Evolutionary conservation across 2,888 invertebrate species (phyloP), one percentile per base, ranked within the genome.

Genomic region (Melieria picta): DNA sequence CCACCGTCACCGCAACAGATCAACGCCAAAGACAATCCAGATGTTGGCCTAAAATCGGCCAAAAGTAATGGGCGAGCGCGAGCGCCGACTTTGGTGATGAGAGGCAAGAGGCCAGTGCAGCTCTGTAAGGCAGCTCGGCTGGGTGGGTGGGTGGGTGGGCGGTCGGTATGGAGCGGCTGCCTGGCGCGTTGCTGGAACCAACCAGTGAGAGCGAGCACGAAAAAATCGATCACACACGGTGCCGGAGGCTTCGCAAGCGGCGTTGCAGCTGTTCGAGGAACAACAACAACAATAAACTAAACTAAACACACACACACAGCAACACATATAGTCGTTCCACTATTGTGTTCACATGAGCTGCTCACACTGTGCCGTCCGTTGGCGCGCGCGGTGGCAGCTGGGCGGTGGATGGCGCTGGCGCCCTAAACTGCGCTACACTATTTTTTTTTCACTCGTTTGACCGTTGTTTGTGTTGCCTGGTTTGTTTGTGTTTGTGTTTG

Each of bases 381-480:
- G 3, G 30, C 30, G 30, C 30, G 30, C 30, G 30, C 30, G 30
- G 30, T 30, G 30, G 30, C 2, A 30, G 30, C 2, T 30, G 30
- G 30, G 30, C 30, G 2, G 30, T 30, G 30, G 3, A 30, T 30
- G 30, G 30, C 30, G 50, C 16, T 63, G 16, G 57, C 30, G 70
- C 75, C 73, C 50, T 70, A 69, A 76, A 62, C 55, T 74, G 72
- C 73, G 76, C 71, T 71, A 72, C 30, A 65, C 7, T 63, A 58
- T 68, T 70, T 72, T 11, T 58, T 47, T 9, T 64, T 42, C 52
- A n/a, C 30, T 30, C 2, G 1, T 30, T 30, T 30, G 3, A 30
- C 30, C 4, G 6, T 52, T 52, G 52, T 52, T 45, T 61, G 61
- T 42, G 11, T 42, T 13, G 64, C 43, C 52, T 64, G 42, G 52